Evolutionary conservation across 2,888 invertebrate species (phyloP), one percentile per base, ranked within the genome.

Genomic region (Hypomecis atomaria): DNA sequence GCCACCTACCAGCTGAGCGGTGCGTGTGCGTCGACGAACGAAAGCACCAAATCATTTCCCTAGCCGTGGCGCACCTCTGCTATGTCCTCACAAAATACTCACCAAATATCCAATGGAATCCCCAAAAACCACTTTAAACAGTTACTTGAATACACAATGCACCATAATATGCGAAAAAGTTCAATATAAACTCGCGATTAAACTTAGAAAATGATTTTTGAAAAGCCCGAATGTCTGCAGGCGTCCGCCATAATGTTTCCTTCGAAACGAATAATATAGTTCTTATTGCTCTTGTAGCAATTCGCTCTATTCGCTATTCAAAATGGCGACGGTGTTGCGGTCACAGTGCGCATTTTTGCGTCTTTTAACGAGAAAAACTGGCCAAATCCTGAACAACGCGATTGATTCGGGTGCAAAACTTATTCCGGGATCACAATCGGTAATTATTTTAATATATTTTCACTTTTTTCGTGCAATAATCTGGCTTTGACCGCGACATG

Each of bases 1-100:
- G 93, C 93, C 92, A 92, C 92, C 93, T 93, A 92, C 70, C 91
- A 92, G 92, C 93, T 91, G 91, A 84, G 87, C 87, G 85, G 81
- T 93, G 93, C 93, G 93, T 93, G 86, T 92, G 93, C 92, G 93
- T 90, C 93, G 90, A 76, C 72, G 83, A 85, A 90, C 92, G 93
- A 93, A 93, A 93, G 93, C 93, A 92, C 93, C 93, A 91, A 92
- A 90, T 92, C 93, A 93, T 93, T 93, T 93, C 93, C 93, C 93
- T 90, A 92, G 85, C 93, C 93, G 93, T 93, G 93, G 93, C 93
- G 92, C 92, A 92, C 91, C 90, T 90, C 90, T 81, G 86, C 85
- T 85, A 92, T 93, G 91, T 92, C 89, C 89, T 85, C 85, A 86
- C 90, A 87, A 90, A 90, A 90, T 92, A 91, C 92, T 91, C 88